These are phyloP conservation scores for Corythaixoides concolor DNA, from an alignment of 2,113 vertebrate genomes.

Conservation along the genomic window DNA sequence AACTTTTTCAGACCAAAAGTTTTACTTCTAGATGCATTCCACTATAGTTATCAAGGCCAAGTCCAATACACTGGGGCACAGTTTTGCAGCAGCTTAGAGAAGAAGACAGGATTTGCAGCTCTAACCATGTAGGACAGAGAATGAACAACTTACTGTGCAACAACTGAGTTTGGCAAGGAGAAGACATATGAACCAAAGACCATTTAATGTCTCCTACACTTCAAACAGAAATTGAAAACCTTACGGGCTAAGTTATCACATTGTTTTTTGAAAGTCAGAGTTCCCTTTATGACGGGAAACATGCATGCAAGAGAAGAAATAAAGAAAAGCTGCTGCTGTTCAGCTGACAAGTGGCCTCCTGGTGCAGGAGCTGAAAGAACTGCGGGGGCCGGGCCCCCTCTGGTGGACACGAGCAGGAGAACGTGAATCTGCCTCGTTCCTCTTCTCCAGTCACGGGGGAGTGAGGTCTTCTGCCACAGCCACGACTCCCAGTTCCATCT, in stretches of 20 bases:
- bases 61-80: neutral
- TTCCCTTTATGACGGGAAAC: neutral
- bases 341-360: neutral
- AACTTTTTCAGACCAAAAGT: neutral
- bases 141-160: neutral
- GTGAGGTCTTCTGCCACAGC: too few species aligned
- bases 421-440: fast-evolving
- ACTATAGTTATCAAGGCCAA: neutral
- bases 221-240: neutral
- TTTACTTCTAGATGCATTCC: neutral
- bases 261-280: neutral
- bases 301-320: neutral
- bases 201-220: neutral
- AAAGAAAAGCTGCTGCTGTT: neutral
- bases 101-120: neutral
- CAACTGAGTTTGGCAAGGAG: neutral
- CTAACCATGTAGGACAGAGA: neutral
- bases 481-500: fast-evolving
- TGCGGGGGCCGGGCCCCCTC: neutral
- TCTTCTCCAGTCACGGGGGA: too few species aligned
- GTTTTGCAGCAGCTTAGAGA: neutral
- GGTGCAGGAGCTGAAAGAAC: neutral
- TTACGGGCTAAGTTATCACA: neutral
- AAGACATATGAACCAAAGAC: neutral
- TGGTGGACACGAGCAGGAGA: neutral